Evolutionary conservation across 2,888 invertebrate species (phyloP).

Genomic region (Drosophila ustulata): DNA sequence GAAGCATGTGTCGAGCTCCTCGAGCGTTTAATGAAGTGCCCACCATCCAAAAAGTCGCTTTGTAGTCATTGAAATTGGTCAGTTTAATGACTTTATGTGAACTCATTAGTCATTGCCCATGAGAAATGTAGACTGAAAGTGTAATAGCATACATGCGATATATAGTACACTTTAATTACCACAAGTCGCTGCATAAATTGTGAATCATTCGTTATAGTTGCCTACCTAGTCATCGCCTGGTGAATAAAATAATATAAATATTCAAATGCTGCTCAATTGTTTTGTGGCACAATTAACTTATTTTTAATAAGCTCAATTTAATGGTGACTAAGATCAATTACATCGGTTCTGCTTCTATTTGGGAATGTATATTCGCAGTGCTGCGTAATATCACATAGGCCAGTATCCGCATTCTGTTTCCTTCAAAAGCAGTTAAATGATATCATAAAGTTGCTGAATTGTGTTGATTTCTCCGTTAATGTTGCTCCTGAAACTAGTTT

Average conservation of each 20-base stretch:
- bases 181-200: constrained; percentile 20
- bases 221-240: constrained; percentile 34
- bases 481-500: background rate
- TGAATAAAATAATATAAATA: constrained; percentile 17
- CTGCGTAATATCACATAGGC: background rate
- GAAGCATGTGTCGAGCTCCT: constrained; percentile 14
- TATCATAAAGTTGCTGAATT: background rate
- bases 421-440: background rate
- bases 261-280: constrained; percentile 15
- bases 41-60: constrained; percentile 16
- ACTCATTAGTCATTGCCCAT: constrained; percentile 67
- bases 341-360: background rate
- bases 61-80: constrained; percentile 62
- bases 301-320: background rate
- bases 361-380: background rate
- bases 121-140: constrained; percentile 42
- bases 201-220: constrained; percentile 45
- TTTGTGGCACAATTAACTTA: constrained; percentile 23
- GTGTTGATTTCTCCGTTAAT: background rate
- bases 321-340: constrained; percentile 11
- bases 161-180: constrained; percentile 38
- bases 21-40: constrained; percentile 25
- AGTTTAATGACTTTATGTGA: constrained; percentile 65
- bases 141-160: constrained; percentile 23
- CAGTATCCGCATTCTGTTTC: background rate